Conservation (phyloP, 2,888 invertebrate genomes). For the Harpalus rubripes region DNA sequence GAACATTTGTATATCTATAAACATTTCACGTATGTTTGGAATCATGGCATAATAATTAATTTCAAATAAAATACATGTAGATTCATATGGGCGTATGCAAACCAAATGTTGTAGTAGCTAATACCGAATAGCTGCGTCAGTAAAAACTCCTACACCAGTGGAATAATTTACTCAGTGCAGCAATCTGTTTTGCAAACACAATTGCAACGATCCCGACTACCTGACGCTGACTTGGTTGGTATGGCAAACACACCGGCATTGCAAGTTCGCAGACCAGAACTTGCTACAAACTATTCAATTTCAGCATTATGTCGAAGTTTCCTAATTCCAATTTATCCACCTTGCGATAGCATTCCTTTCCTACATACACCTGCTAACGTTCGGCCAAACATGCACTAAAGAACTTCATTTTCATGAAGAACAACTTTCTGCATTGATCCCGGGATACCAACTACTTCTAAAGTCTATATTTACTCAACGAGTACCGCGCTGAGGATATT, state of each 20-base stretch:
- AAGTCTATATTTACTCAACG: background rate
- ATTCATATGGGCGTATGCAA: background rate
- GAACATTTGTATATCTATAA: no score
- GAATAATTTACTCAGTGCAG: constrained; percentile 16
- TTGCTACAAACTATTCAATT: constrained; percentile 44
- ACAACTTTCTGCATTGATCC: constrained; percentile 14
- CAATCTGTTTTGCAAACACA: constrained; percentile 40
- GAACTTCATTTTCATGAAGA: constrained; percentile 29
- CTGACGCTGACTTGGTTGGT: background rate
- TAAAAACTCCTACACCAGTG: background rate
- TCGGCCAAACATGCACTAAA: constrained; percentile 15
- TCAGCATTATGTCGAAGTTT: constrained; percentile 44
- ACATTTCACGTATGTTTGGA: no score
- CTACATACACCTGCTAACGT: constrained; percentile 16
- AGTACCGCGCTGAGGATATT: background rate
- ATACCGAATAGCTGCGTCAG: constrained; percentile 2
- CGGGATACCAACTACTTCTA: background rate
- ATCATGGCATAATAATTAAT: background rate
- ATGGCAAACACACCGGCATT: constrained; percentile 19
- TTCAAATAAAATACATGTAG: background rate
- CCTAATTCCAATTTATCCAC: constrained; percentile 48
- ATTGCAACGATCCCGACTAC: constrained; percentile 13
- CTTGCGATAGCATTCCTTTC: constrained; percentile 26
- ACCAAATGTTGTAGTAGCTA: constrained; percentile 1
- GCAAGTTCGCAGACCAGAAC: constrained; percentile 30